phyloP scores from a whole-genome alignment of 2,113 vertebrate species.

The Colistium nudipinnis region DNA sequence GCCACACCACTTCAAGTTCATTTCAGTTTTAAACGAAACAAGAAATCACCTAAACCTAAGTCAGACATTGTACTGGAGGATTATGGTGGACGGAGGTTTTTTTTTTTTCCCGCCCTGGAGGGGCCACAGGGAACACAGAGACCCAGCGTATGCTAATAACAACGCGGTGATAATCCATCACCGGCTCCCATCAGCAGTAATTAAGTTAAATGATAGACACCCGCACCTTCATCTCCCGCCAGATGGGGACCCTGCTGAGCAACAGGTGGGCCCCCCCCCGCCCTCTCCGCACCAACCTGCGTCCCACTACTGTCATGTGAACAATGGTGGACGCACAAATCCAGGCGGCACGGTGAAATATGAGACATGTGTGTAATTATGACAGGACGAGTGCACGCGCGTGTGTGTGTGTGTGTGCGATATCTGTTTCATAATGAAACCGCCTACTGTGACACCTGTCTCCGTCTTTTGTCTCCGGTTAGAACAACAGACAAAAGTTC shows the following conservation, averaged over 20 bases:
- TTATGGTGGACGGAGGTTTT: slow-evolving; percentile 41
- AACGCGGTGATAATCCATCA: slow-evolving; percentile 72
- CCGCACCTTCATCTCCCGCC: slow-evolving; percentile 66
- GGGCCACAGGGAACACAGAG: slow-evolving; percentile 44
- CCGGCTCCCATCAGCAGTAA: slow-evolving; percentile 65
- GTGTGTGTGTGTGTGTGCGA: no score
- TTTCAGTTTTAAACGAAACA: neutral
- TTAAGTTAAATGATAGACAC: slow-evolving; percentile 72
- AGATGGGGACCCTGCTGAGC: slow-evolving; percentile 74
- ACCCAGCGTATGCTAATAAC: slow-evolving; percentile 59
- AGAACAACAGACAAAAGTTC: slow-evolving; percentile 25
- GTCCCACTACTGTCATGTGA: slow-evolving; percentile 67
- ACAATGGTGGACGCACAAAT: slow-evolving; percentile 51
- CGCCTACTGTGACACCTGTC: slow-evolving; percentile 60
- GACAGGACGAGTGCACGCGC: slow-evolving; percentile 39
- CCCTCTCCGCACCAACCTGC: slow-evolving; percentile 61
- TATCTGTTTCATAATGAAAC: slow-evolving; percentile 67
- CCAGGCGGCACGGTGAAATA: slow-evolving; percentile 41
- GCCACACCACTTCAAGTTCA: neutral
- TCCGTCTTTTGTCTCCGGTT: slow-evolving; percentile 38
- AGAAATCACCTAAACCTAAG: slow-evolving; percentile 25
- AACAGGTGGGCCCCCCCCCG: slow-evolving; percentile 77
- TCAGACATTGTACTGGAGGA: slow-evolving; percentile 9
- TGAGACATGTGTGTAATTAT: slow-evolving; percentile 53
- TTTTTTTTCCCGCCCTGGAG: slow-evolving; percentile 25